Percentiles rank a stretch among this genome's conserved stretches.
Evolutionary conservation across 2,113 vertebrate species (phyloP).

Genomic region (Corapipo altera): DNA sequence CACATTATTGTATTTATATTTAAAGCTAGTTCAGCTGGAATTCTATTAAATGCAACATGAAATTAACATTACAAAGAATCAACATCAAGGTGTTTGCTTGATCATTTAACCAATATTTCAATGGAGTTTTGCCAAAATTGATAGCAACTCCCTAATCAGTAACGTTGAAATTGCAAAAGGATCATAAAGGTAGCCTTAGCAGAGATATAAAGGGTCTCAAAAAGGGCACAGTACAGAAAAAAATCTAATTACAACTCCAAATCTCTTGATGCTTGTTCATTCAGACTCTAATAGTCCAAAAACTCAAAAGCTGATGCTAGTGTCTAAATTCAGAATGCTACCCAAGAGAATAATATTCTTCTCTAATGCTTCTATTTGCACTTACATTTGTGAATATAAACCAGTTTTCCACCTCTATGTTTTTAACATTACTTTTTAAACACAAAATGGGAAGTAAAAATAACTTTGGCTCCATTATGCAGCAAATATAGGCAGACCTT

Average conservation of each 20-base stretch:
- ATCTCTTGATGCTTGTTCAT: not conserved
- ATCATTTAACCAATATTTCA: not conserved
- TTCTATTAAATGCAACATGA: not conserved
- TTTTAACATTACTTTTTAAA: slow-evolving; percentile 21
- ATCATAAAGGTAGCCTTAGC: not conserved
- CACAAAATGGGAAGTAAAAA: not conserved
- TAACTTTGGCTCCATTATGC: not conserved
- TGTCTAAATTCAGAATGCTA: not conserved
- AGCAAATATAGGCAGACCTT: not conserved
- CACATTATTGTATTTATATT: not conserved
- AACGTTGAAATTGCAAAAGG: not conserved
- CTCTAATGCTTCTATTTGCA: not conserved
- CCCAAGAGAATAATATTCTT: not conserved
- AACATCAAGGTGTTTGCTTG: not conserved
- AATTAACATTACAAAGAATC: not conserved
- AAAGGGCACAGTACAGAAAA: not conserved
- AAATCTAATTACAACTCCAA: not conserved
- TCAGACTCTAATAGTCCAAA: not conserved
- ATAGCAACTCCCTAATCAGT: not conserved
- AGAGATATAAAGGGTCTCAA: not conserved
- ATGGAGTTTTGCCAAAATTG: not conserved
- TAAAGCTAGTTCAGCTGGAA: not conserved
- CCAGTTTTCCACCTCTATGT: not conserved
- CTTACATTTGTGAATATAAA: not conserved
- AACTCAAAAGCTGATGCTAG: not conserved